Evolutionary conservation across 2,113 vertebrate genomes (phyloP), one percentile per base, ranked within the genome.

Genomic region (Chionomys nivalis): DNA sequence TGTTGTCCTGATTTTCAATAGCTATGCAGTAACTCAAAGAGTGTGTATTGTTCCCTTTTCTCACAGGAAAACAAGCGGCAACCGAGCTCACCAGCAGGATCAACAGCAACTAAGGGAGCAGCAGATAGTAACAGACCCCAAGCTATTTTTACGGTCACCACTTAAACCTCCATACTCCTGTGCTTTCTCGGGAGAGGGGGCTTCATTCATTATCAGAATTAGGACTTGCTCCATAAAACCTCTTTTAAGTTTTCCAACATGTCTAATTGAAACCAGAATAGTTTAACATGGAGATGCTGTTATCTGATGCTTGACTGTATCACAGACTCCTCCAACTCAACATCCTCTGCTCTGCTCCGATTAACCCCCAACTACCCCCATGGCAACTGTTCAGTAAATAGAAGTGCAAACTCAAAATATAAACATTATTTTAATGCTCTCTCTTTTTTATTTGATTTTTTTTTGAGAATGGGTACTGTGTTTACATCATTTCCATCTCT

Each of bases 1-100:
- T 28, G 65, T 88, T 89, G 52, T 88, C 87, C 95, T 89, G 66
- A 58, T 94, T 96, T 95, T 96, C 95, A 96, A 86, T 7, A 91
- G 79, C 87, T 90, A 16, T 47, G 66, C 65, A 93, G 75, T 89
- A 96, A 85, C 82, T 97, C 90, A 81, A 88, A 76, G 49, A 75
- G 31, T 93, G 85, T 96, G 93, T 97, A 87, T 95, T 93, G 83
- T 89, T 94, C 76, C 42, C 72, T 94, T 95, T 95, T 89, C 96
- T 97, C 75, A 47, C 44, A 96, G 91, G 66, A 76, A 96, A 94
- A 96, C 86, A 91, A 89, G 93, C 89, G 93, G 89, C 42, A 61
- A 23, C 55, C 39, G n/a, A 96, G 95, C 93, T 96, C 87, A 81
- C 86, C 75, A 93, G 70, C 87, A 83, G 24, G 65, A 87, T 94